Evolutionary conservation across 2,113 vertebrate genomes (phyloP).

Genomic region (Himantopus leucocephalus): DNA sequence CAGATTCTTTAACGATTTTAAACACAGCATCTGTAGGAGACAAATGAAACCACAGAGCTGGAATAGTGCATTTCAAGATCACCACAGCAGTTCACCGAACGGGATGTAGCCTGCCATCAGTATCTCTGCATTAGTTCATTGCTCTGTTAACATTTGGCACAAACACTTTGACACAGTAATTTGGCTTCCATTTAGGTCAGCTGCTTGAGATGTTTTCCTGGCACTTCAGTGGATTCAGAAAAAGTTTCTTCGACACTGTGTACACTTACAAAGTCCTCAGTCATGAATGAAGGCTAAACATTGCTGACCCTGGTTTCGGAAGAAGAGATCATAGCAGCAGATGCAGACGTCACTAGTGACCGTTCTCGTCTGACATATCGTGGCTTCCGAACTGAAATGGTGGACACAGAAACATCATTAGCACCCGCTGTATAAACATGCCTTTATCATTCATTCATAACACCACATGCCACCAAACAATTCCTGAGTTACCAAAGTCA

Average conservation of each 20-base stretch:
- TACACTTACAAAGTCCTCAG: neutral
- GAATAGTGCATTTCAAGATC: neutral
- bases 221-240: neutral
- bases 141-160: neutral
- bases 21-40: neutral
- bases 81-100: neutral
- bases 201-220: neutral
- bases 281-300: constrained; percentile 38
- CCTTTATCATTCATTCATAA: neutral
- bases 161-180: neutral
- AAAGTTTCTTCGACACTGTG: neutral
- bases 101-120: neutral
- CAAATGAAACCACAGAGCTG: neutral
- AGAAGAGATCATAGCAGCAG: constrained; percentile 35
- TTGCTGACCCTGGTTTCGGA: constrained; percentile 74
- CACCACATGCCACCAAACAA: neutral
- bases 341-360: constrained; percentile 26
- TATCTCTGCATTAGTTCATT: neutral
- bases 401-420: neutral
- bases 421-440: neutral
- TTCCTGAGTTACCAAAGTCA: neutral
- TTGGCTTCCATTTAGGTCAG: neutral
- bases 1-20: neutral
- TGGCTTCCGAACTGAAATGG: constrained; percentile 74
- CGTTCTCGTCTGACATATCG: constrained; percentile 75